A percentile compares a stretch with the other conserved stretches of the same genome.
Evolutionary conservation across 2,797 vertebrate genomes (phyloP).

Genomic region (Lemur catta): DNA sequence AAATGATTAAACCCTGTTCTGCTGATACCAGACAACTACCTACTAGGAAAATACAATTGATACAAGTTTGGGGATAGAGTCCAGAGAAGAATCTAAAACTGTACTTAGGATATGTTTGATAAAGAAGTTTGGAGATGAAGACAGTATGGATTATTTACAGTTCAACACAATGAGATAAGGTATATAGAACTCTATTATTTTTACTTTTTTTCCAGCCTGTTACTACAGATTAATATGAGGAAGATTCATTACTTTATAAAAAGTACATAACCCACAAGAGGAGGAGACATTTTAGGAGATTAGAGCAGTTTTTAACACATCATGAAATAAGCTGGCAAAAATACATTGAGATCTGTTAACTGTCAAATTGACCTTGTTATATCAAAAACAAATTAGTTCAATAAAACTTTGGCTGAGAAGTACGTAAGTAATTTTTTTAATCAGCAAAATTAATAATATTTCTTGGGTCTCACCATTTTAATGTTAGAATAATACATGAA

Average conservation of each 20-base stretch:
- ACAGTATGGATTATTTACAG: neutral
- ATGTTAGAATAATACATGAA: neutral
- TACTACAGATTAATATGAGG: neutral
- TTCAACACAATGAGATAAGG: neutral
- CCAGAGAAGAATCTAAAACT: neutral
- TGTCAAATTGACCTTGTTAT: conserved; percentile 16
- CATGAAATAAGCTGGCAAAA: neutral
- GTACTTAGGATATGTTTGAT: neutral
- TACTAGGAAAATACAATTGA: neutral
- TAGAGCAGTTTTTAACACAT: neutral
- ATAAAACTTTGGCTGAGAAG: neutral
- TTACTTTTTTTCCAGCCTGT: neutral
- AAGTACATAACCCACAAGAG: neutral
- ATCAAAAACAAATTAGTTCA: neutral
- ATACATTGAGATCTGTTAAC: neutral
- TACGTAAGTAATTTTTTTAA: neutral
- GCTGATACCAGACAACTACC: neutral
- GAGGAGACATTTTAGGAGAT: neutral
- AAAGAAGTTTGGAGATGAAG: neutral
- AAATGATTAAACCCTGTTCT: neutral
- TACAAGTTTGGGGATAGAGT: neutral
- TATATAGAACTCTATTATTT: neutral
- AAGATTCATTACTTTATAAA: neutral
- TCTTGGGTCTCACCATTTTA: neutral
- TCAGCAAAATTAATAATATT: neutral